These are phyloP conservation scores for Sthenelais limicola DNA, from an alignment of 2,888 invertebrate genomes.

Conservation along the genomic window DNA sequence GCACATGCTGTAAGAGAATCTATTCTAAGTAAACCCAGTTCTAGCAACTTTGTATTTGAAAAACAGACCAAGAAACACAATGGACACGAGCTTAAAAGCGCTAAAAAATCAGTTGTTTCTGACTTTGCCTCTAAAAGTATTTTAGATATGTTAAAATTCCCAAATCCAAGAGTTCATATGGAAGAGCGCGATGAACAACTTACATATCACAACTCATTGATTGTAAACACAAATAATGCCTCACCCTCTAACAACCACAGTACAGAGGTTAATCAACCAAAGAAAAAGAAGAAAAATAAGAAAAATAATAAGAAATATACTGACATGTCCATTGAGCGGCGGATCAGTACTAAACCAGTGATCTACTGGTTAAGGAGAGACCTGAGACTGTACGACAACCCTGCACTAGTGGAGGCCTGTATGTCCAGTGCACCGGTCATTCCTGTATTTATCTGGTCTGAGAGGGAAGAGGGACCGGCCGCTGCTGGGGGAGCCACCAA, in stretches of 20 bases:
- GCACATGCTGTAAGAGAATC: too few species aligned
- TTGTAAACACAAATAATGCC: background rate
- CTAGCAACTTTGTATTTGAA: too few species aligned
- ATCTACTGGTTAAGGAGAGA: slow-evolving; percentile 56
- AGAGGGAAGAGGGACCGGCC: slow-evolving; percentile 54
- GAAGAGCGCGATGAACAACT: background rate
- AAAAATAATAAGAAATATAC: too few species aligned
- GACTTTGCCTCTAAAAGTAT: background rate
- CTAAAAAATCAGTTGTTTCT: too few species aligned
- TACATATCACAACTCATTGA: background rate
- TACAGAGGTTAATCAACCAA: slow-evolving; percentile 38
- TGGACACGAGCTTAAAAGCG: too few species aligned
- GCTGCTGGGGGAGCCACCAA: slow-evolving; percentile 57
- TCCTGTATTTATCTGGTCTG: slow-evolving; percentile 54
- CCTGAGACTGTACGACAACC: slow-evolving; percentile 56
- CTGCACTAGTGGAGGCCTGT: slow-evolving; percentile 53
- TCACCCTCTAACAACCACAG: background rate
- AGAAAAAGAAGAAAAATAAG: slow-evolving; percentile 49
- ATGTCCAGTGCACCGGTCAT: slow-evolving; percentile 52
- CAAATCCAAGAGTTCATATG: background rate
- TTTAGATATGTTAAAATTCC: background rate
- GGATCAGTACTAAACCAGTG: slow-evolving; percentile 45
- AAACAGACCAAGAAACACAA: too few species aligned
- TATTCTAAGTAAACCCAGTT: too few species aligned
- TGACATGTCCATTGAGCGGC: background rate